Evolutionary conservation across 2,888 invertebrate genomes (phyloP), one percentile per base, ranked within the genome.

Genomic region (Agrotis clavis): DNA sequence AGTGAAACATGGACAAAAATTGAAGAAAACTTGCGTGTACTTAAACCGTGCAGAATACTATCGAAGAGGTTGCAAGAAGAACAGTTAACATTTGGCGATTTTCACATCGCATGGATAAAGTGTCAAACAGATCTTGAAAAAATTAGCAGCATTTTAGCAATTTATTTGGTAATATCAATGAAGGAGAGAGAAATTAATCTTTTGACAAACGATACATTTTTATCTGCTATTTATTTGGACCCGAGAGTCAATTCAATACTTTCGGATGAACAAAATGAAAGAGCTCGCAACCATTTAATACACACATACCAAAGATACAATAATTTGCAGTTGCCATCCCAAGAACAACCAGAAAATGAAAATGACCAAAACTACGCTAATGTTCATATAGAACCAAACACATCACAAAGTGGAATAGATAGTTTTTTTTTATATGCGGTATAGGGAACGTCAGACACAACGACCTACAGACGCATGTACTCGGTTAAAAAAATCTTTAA

Each of bases 11-110:
- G 30, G 51, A 7, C 19, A 35, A 51, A 63, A 63, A 41, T 51
- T 63, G 51, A 63, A 53, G 51, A 51, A 16, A 63, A 3, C 51
- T 53, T 61, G 48, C 61, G 25, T 9, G 61, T 48, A 2, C 61
- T 61, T 5, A 61, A 61, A 48, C 61, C 61, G 61, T 61, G 61
- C 48, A 47, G 48, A 61, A 18, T 61, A 61, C 61, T 61, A 48
- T 61, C 61, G 48, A 61, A 61, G 48, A 18, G 48, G 48, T 61
- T 61, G 61, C 61, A 61, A 61, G 25, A 48, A 5, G 61, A 48
- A 61, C 61, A 61, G 18, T 47, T 60, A 3, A 59, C 41, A 14
- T 59, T 59, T 19, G 59, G 59, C 2, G 59, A 59, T 45, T 47
- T 60, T 60, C 47, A 60, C 60, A 60, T 60, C 9, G 2, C 7